These are phyloP conservation scores for Limonius californicus DNA, from an alignment of 1,140 invertebrate genomes.

Conservation along the genomic window DNA sequence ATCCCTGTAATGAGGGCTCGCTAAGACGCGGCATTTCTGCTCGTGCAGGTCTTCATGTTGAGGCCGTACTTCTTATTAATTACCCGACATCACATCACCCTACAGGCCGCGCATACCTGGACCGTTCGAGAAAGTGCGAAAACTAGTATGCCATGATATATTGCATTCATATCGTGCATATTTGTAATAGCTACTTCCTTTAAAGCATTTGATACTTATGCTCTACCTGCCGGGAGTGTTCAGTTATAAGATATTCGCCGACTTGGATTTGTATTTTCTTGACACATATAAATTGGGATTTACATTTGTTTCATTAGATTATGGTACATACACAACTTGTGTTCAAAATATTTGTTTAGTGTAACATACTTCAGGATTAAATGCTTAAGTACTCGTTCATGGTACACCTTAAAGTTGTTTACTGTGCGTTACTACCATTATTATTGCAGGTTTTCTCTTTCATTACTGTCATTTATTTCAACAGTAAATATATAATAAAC, in stretches of 20 bases:
- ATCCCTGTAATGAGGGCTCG: background rate
- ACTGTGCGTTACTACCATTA: no score
- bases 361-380: background rate
- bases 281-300: background rate
- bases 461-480: no score
- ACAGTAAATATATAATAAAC: no score
- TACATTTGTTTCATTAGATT: background rate
- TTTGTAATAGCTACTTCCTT: conserved; percentile 10
- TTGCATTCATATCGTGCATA: background rate
- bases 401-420: no score
- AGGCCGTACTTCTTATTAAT: background rate
- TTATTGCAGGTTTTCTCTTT: no score
- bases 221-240: background rate
- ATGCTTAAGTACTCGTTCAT: background rate
- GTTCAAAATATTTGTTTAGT: background rate
- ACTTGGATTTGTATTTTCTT: background rate
- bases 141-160: conserved; percentile 3
- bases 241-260: background rate
- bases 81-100: background rate
- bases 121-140: conserved; percentile 7
- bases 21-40: background rate
- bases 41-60: background rate
- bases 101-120: background rate
- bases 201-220: conserved; percentile 1
- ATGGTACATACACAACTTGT: background rate